phyloP scores from a whole-genome alignment of 2,888 invertebrate species.

The Anodontia alba region DNA sequence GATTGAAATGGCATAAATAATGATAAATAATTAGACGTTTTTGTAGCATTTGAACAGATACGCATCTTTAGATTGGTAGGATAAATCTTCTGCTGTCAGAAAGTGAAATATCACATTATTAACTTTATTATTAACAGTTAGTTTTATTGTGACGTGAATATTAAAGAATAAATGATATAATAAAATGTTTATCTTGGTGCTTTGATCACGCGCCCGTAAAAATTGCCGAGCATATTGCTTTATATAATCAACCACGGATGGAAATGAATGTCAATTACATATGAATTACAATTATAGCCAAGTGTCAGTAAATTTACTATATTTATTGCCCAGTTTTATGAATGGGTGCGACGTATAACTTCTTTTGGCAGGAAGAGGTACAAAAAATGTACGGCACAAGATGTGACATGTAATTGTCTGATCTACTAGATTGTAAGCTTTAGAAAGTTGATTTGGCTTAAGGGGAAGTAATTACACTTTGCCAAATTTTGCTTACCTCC shows the following conservation, averaged over 20 bases:
- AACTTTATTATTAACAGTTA: slow-evolving; percentile 10
- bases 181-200: neutral
- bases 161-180: slow-evolving; percentile 2
- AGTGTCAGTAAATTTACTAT: too few species aligned
- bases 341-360: too few species aligned
- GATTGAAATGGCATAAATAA: slow-evolving; percentile 13
- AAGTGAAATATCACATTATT: slow-evolving; percentile 9
- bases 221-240: neutral
- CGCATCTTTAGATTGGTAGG: neutral
- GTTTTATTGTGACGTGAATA: slow-evolving; percentile 3
- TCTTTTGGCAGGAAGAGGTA: neutral
- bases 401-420: too few species aligned
- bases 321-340: too few species aligned
- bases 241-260: neutral
- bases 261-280: neutral
- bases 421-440: too few species aligned
- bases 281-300: neutral
- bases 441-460: too few species aligned
- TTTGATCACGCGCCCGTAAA: neutral
- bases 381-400: too few species aligned
- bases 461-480: too few species aligned
- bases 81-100: neutral
- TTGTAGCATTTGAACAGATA: neutral
- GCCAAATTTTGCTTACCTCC: too few species aligned
- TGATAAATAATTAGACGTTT: slow-evolving; percentile 15